These are phyloP conservation scores for Hippocampus comes DNA, from an alignment of 2,113 vertebrate genomes.

Conservation along the genomic window DNA sequence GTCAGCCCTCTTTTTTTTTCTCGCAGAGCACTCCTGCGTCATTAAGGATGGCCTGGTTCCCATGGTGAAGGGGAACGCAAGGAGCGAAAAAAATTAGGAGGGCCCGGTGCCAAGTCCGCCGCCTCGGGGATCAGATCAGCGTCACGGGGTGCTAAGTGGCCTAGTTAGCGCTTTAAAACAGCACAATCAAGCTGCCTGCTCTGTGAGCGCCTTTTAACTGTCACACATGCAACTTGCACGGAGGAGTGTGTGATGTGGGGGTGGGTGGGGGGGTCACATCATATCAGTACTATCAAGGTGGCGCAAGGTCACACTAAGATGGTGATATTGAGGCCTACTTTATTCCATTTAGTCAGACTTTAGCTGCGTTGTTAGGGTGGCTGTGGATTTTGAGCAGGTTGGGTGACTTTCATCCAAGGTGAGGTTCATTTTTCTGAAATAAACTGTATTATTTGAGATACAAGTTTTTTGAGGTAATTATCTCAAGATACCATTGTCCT, in stretches of 20 bases:
- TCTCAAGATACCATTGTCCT: too few species aligned
- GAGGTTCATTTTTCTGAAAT: too few species aligned
- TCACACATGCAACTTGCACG: constrained; percentile 41
- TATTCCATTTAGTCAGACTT: neutral
- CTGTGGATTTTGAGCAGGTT: too few species aligned
- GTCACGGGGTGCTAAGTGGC: constrained; percentile 72
- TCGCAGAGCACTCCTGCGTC: constrained; percentile 50
- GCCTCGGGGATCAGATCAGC: constrained; percentile 72
- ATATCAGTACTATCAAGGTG: constrained; percentile 43
- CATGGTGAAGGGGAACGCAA: constrained; percentile 69
- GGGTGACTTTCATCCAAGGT: too few species aligned
- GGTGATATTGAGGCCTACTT: constrained; percentile 1
- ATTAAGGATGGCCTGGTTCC: constrained; percentile 75
- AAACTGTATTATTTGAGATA: too few species aligned
- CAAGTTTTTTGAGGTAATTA: too few species aligned
- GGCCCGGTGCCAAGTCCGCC: constrained; percentile 68
- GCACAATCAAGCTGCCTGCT: constrained; percentile 67
- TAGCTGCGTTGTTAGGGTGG: too few species aligned
- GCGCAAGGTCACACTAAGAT: constrained; percentile 9
- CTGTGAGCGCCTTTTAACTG: constrained; percentile 69
- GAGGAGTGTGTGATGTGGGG: constrained; percentile 23
- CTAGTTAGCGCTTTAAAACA: constrained; percentile 72
- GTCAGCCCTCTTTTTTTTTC: constrained; percentile 61
- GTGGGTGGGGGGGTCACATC: neutral
- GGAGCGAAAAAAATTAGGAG: constrained; percentile 56